Conservation (phyloP, 2,888 invertebrate genomes). For the Imbricaverruca yamaguchii region DNA sequence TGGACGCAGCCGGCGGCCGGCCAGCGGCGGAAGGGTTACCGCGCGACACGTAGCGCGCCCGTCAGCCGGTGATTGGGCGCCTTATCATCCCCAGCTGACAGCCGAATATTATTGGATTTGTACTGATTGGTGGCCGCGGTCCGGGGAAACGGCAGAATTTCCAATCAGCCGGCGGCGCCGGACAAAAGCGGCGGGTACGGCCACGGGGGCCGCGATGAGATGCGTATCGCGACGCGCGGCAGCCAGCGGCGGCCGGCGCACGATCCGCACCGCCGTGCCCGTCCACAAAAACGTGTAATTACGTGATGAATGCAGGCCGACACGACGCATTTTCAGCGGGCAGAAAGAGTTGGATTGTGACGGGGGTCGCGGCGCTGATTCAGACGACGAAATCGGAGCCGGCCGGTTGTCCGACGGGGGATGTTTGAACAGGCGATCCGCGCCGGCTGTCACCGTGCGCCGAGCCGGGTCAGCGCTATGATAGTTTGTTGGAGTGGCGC, state of each 20-base stretch:
- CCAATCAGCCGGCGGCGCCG: too few species aligned
- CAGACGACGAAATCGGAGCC: neutral
- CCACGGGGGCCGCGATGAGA: neutral
- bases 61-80: too few species aligned
- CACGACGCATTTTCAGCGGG: neutral
- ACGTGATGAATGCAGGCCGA: neutral
- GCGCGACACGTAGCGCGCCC: too few species aligned
- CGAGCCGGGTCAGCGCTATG: neutral
- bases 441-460: neutral
- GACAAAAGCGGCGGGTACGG: neutral
- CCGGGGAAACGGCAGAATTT: too few species aligned
- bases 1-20: too few species aligned
- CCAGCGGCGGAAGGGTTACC: too few species aligned
- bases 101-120: too few species aligned
- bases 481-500: neutral
- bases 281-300: neutral
- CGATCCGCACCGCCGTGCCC: neutral
- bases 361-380: neutral
- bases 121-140: too few species aligned
- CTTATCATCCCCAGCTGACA: too few species aligned
- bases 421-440: neutral
- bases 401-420: neutral
- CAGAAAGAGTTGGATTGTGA: neutral
- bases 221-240: neutral
- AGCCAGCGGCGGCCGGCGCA: neutral